Evolutionary conservation across 2,888 invertebrate genomes (phyloP).

Genomic region (Archaeoteleia sp.): DNA sequence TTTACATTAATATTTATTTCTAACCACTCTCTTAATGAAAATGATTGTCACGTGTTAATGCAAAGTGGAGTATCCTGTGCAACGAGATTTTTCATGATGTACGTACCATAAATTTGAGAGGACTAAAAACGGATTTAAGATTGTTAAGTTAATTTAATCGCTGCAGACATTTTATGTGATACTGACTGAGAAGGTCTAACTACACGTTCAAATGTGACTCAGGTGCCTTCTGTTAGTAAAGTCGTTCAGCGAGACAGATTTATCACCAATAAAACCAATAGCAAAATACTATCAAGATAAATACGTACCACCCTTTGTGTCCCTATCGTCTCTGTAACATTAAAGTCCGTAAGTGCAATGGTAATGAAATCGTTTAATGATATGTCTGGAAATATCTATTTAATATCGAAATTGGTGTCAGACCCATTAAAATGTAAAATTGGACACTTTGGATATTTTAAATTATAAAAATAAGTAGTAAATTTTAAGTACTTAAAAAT

Average conservation of each 20-base stretch:
- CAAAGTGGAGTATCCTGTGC: background rate
- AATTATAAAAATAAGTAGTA: no score
- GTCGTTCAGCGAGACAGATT: slow-evolving; percentile 67
- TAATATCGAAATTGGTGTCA: no score
- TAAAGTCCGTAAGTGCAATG: no score
- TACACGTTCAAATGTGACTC: slow-evolving; percentile 67
- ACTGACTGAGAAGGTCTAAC: slow-evolving; percentile 61
- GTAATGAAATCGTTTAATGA: no score
- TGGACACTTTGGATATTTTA: no score
- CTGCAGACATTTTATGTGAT: slow-evolving; percentile 37
- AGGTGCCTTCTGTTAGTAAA: slow-evolving; percentile 64
- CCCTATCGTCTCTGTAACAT: no score
- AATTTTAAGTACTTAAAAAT: no score
- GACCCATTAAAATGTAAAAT: no score
- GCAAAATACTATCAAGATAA: slow-evolving; percentile 66
- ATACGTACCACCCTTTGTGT: slow-evolving; percentile 64
- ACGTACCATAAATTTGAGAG: slow-evolving; percentile 10
- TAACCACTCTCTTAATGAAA: no score
- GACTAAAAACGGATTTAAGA: slow-evolving; percentile 32
- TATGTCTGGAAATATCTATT: no score
- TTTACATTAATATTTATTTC: no score
- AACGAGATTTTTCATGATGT: background rate
- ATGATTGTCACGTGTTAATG: no score
- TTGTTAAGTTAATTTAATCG: slow-evolving; percentile 39
- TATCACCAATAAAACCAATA: slow-evolving; percentile 71